Evolutionary conservation across 1,140 invertebrate species (phyloP).

Genomic region (Littorina saxatilis): DNA sequence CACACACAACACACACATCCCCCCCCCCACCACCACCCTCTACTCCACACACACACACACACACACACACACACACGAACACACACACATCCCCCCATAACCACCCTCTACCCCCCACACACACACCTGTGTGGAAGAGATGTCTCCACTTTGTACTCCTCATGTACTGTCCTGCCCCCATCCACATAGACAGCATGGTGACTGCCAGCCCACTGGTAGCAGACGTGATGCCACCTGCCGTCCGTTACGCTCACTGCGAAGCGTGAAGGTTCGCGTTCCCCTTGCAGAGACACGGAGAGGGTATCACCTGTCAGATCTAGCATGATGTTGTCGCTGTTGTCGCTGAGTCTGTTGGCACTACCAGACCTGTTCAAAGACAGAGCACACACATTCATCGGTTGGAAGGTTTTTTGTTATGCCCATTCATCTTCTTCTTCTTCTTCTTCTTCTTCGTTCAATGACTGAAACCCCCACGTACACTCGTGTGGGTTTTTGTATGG

Average conservation of each 20-base stretch:
- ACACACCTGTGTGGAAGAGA: conserved; percentile 42
- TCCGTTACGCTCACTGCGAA: conserved; percentile 31
- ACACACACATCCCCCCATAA: background rate
- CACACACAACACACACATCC: conserved; percentile 7
- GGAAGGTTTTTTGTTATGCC: too few relatives aligned
- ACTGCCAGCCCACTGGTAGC: conserved; percentile 43
- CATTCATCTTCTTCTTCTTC: too few relatives aligned
- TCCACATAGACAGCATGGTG: conserved; percentile 48
- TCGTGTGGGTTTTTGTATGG: too few relatives aligned
- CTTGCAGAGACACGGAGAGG: conserved; percentile 28
- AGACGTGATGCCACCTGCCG: conserved; percentile 56
- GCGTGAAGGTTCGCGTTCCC: conserved; percentile 1
- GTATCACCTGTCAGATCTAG: conserved; percentile 31
- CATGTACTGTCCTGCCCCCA: conserved; percentile 36
- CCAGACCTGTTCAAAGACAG: background rate
- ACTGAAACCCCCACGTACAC: too few relatives aligned
- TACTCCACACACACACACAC: background rate
- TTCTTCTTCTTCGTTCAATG: too few relatives aligned
- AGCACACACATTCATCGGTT: background rate
- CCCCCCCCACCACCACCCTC: background rate
- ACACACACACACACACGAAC: background rate
- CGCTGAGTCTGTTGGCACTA: too few relatives aligned
- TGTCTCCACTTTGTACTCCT: background rate
- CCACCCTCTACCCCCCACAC: background rate
- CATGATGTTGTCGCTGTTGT: conserved; percentile 22